Conservation (phyloP, 53 echinoderm and acorn worm genomes). For the Stichopus horrens region DNA sequence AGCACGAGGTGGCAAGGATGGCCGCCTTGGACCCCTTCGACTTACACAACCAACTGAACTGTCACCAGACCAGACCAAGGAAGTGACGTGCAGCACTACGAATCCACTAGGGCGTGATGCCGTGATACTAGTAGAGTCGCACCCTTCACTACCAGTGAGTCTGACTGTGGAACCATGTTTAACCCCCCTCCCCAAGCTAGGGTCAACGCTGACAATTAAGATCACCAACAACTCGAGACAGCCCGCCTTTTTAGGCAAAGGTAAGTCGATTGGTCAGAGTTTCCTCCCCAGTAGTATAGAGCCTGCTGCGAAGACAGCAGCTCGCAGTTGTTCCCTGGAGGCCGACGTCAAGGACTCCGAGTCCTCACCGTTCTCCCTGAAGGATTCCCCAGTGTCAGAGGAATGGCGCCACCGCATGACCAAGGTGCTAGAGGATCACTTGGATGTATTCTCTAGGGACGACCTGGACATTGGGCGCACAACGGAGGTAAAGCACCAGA, state of each 20-base stretch:
- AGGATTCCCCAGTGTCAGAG: slow-evolving; percentile 47
- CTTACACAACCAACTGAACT: not conserved
- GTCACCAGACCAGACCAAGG: not conserved
- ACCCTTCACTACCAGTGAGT: not conserved
- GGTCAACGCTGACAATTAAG: not conserved
- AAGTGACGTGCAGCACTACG: not conserved
- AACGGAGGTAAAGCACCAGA: slow-evolving; percentile 46
- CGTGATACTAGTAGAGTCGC: slow-evolving; percentile 41
- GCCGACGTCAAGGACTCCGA: not conserved
- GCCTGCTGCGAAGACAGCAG: too few relatives aligned
- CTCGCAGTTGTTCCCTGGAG: too few relatives aligned
- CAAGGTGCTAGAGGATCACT: not conserved
- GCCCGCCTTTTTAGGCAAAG: slow-evolving; percentile 21
- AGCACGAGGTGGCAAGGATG: not conserved
- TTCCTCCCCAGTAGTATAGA: not conserved
- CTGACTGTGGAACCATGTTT: not conserved
- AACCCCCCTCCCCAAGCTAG: not conserved
- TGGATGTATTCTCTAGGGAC: slow-evolving; percentile 49
- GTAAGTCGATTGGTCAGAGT: slow-evolving; percentile 20
- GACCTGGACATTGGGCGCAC: slow-evolving; percentile 63
- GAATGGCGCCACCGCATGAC: not conserved
- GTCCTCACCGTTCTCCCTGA: slow-evolving; percentile 13
- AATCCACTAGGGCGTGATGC: slow-evolving; percentile 29
- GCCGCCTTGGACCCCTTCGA: not conserved
- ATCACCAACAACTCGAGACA: slow-evolving; percentile 29